These are phyloP conservation scores for Aporophyla lueneburgensis DNA, from an alignment of 2,888 invertebrate species.

Conservation along the genomic window DNA sequence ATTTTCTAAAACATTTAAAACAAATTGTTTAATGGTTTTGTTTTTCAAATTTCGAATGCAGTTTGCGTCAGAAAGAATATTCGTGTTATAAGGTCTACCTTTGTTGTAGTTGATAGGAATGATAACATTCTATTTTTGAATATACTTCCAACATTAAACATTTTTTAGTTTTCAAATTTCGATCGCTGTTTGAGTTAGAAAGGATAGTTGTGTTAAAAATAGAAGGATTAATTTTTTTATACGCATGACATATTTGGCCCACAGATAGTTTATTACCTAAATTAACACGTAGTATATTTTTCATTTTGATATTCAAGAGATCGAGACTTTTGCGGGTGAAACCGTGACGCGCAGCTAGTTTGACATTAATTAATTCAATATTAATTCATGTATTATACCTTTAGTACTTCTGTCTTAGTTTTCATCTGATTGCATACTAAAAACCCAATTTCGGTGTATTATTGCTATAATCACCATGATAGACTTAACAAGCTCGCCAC, in stretches of 20 bases:
- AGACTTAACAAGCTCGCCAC: not conserved
- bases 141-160: not conserved
- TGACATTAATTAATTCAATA: not conserved
- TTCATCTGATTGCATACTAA: not conserved
- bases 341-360: too few relatives aligned
- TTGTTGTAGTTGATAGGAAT: not conserved
- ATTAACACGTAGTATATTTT: too few relatives aligned
- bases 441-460: not conserved
- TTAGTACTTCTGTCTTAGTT: not conserved
- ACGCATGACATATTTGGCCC: not conserved
- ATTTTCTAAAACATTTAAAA: too few relatives aligned
- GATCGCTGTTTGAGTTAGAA: too few relatives aligned
- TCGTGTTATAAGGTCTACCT: not conserved
- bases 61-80: too few relatives aligned
- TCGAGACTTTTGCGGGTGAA: too few relatives aligned
- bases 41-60: too few relatives aligned
- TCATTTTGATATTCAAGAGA: too few relatives aligned
- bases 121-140: not conserved
- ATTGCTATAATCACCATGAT: not conserved
- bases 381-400: not conserved
- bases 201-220: not conserved
- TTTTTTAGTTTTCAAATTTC: too few relatives aligned
- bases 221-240: not conserved
- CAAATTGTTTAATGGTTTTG: too few relatives aligned
- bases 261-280: too few relatives aligned